Conservation (phyloP, 1,140 invertebrate species). For the Drosophila teissieri region DNA sequence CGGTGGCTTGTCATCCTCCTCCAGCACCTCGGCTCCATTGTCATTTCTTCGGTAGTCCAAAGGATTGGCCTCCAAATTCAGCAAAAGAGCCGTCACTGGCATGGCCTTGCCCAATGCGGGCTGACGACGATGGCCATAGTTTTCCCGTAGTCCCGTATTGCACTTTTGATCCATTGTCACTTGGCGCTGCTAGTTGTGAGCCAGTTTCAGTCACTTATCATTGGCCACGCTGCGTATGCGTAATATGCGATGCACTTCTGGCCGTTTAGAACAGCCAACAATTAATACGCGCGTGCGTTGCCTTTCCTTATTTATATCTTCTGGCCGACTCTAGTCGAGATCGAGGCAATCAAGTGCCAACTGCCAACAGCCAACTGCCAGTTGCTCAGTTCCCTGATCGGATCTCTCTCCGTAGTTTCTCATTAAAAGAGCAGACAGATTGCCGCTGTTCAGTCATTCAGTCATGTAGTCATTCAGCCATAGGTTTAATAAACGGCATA, state of each 20-base stretch:
- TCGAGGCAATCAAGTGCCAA: slow-evolving; percentile 79
- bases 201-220: slow-evolving; percentile 1
- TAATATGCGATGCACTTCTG: slow-evolving; percentile 36
- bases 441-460: slow-evolving; percentile 34
- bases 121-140: slow-evolving; percentile 73
- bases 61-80: slow-evolving; percentile 55
- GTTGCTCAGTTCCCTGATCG: slow-evolving; percentile 43
- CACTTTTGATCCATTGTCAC: slow-evolving; percentile 54
- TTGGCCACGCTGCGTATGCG: slow-evolving; percentile 25
- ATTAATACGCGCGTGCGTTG: slow-evolving; percentile 81
- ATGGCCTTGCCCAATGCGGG: slow-evolving; percentile 80
- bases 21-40: slow-evolving; percentile 3
- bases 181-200: not conserved
- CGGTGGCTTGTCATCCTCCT: slow-evolving; percentile 64
- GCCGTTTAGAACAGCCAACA: slow-evolving; percentile 71
- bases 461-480: slow-evolving; percentile 12
- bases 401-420: slow-evolving; percentile 32
- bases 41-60: slow-evolving; percentile 30
- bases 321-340: slow-evolving; percentile 67
- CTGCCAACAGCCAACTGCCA: slow-evolving; percentile 15
- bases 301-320: slow-evolving; percentile 82
- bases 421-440: slow-evolving; percentile 56
- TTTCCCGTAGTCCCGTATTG: slow-evolving; percentile 22
- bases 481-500: slow-evolving; percentile 22
- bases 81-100: slow-evolving; percentile 75